phyloP scores from a whole-genome alignment of 1,140 invertebrate species.

The Hormaphis cornu region DNA sequence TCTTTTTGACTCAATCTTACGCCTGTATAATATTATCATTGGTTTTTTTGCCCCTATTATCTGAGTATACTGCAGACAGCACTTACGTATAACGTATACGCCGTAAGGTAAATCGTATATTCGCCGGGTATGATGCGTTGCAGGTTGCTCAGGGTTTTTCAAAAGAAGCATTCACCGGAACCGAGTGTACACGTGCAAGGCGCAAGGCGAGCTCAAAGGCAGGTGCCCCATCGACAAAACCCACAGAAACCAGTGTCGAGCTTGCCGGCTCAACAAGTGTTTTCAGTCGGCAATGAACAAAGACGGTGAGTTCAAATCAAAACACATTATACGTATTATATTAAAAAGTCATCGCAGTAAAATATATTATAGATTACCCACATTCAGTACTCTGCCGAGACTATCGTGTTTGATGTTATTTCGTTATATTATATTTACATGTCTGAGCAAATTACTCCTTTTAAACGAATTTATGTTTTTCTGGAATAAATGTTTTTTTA shows the following conservation, averaged over 20 bases:
- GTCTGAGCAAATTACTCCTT: too few relatives aligned
- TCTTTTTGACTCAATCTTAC: too few relatives aligned
- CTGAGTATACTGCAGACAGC: too few relatives aligned
- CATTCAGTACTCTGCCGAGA: too few relatives aligned
- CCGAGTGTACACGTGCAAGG: slow-evolving; percentile 92
- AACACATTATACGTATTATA: not conserved
- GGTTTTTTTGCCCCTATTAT: too few relatives aligned
- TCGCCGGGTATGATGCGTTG: slow-evolving; percentile 15
- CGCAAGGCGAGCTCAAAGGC: slow-evolving; percentile 82
- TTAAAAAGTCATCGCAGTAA: not conserved
- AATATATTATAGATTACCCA: not conserved
- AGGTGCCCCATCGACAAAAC: slow-evolving; percentile 94
- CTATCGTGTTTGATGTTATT: too few relatives aligned
- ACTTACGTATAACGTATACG: too few relatives aligned
- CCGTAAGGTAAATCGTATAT: too few relatives aligned
- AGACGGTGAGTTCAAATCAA: slow-evolving; percentile 70
- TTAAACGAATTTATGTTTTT: too few relatives aligned
- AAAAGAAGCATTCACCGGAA: slow-evolving; percentile 93
- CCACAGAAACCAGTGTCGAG: slow-evolving; percentile 92
- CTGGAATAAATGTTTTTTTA: too few relatives aligned
- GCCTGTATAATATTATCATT: too few relatives aligned
- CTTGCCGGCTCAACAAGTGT: slow-evolving; percentile 91
- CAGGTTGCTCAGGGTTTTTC: slow-evolving; percentile 94
- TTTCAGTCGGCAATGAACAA: slow-evolving; percentile 97
- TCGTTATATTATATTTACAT: too few relatives aligned